Conservation (phyloP, 2,797 vertebrate species). For the Ispidina picta region DNA sequence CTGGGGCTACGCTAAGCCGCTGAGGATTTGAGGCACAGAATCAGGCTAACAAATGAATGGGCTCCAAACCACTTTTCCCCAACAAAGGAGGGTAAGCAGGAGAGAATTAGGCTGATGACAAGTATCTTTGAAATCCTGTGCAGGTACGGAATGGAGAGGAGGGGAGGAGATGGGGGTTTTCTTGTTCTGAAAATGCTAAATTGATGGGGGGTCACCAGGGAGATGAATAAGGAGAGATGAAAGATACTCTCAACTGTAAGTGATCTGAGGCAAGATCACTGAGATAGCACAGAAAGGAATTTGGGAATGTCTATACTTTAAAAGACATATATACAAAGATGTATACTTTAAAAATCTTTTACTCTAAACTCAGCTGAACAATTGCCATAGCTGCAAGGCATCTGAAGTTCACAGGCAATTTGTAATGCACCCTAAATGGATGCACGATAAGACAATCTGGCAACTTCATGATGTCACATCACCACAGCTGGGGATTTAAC, state of each 20-base stretch:
- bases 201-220: not conserved
- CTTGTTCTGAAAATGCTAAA: constrained; percentile 34
- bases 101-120: constrained; percentile 46
- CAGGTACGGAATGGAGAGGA: constrained; percentile 37
- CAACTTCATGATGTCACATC: not conserved
- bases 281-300: not conserved
- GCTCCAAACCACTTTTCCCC: constrained; percentile 26
- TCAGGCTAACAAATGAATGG: constrained; percentile 33
- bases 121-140: constrained; percentile 10
- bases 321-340: not conserved
- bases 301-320: not conserved
- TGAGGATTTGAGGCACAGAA: constrained; percentile 46
- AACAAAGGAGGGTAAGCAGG: constrained; percentile 22
- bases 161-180: not conserved
- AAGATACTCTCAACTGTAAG: constrained; percentile 13
- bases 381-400: not conserved
- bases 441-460: not conserved
- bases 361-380: not conserved
- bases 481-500: not conserved
- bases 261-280: not conserved
- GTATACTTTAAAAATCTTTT: not conserved
- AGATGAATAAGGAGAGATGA: constrained; percentile 37
- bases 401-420: not conserved
- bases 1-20: not conserved
- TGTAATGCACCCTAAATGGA: not conserved